Evolutionary conservation across 2,797 vertebrate genomes (phyloP), one percentile per base, ranked within the genome.

Genomic region (Mallotus villosus): DNA sequence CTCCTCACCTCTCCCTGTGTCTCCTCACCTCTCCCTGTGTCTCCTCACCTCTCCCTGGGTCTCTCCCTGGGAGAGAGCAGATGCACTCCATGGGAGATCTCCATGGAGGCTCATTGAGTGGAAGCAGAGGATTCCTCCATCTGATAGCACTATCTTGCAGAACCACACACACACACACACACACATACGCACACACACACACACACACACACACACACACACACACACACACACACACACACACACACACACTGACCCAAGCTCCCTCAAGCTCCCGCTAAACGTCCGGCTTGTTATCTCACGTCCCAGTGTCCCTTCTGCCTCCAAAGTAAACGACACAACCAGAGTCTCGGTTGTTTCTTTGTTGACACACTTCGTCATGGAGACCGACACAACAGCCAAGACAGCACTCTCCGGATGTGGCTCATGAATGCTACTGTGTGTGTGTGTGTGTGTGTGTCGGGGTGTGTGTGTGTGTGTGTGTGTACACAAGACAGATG

Each of bases 71-170:
- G 74, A 72, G 69, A 80, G 69, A 16, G 19, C 34, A 62, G 81
- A 85, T 82, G 70, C 37, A 71, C 75, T 86, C 70, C 34, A 7
- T 32, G 32, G 5, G 32, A 25, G 25, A 69, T 6, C 63, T 74
- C 77, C 69, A 72, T 72, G 78, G 83, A 86, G 84, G 85, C 88
- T 91, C 90, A 90, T 85, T 85, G 82, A 80, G 84, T 78, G 25
- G 25, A 86, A 84, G 83, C 80, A 70, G 70, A 82, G 82, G 81
- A 79, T 85, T 88, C 78, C 80, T 85, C 67, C 73, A 73, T 85
- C 78, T 78, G 80, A 82, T 67, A 14, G 16, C 22, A 4, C 11
- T 25, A 57, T 68, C 25, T 73, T 68, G 59, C 34, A 74, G 29
- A 67, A 74, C 68, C 67, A 69, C 37, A 67, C 32, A 29, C 22